A percentile compares a stretch with the other conserved stretches of the same genome.
These are phyloP conservation scores for Corythoichthys haematopterus DNA, from an alignment of 2,113 vertebrate species.

Conservation along the genomic window DNA sequence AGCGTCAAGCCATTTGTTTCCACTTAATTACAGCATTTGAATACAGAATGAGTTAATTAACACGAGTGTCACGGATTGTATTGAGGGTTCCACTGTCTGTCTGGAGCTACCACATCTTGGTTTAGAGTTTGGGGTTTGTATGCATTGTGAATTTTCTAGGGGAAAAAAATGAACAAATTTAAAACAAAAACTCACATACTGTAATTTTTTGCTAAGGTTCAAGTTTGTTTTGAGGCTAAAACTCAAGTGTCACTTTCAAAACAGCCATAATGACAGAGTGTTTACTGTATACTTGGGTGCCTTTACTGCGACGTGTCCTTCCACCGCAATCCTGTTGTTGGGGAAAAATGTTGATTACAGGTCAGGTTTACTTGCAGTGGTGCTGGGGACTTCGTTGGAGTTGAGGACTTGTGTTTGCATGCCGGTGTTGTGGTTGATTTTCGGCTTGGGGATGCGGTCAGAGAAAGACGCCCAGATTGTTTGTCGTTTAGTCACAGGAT, in stretches of 20 bases:
- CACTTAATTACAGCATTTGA: too few species aligned
- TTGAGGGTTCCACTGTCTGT: not conserved
- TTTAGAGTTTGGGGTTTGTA: not conserved
- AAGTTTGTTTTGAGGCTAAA: constrained; percentile 9
- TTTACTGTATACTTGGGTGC: constrained; percentile 18
- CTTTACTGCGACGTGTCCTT: constrained; percentile 33
- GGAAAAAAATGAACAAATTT: not conserved
- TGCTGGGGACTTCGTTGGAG: not conserved
- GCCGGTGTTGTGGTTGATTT: not conserved
- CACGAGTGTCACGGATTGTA: not conserved
- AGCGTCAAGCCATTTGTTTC: too few species aligned
- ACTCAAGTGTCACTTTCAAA: constrained; percentile 15
- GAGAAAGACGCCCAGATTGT: constrained; percentile 6
- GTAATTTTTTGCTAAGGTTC: not conserved
- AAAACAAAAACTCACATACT: not conserved
- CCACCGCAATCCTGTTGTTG: constrained; percentile 26
- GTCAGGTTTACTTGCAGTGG: constrained; percentile 34
- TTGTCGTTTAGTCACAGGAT: constrained; percentile 3
- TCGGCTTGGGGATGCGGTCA: not conserved
- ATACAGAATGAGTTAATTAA: too few species aligned
- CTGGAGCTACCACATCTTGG: not conserved
- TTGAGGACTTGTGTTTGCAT: constrained; percentile 10
- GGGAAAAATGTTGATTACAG: constrained; percentile 57
- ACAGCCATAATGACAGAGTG: constrained; percentile 47
- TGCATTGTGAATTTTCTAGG: not conserved